phyloP scores from a whole-genome alignment of 64 coral and sea anemone genomes.

The Stichodactyla mertensii region DNA sequence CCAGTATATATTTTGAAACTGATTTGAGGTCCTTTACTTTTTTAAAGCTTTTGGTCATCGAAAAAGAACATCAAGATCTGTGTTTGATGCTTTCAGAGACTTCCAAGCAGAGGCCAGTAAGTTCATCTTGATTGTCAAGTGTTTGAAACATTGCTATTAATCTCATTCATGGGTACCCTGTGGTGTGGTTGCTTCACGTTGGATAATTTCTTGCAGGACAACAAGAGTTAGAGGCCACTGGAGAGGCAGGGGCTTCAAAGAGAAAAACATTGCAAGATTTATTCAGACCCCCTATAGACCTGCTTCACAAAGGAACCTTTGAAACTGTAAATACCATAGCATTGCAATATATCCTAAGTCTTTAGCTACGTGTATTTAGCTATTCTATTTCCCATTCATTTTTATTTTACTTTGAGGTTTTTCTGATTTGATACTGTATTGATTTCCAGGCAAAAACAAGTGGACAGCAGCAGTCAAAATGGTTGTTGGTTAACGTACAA shows the following conservation, averaged over 20 bases:
- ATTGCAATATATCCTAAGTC: too few species aligned
- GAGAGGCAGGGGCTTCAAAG: constrained; percentile 37
- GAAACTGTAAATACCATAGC: constrained; percentile 64
- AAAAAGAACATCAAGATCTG: constrained; percentile 78
- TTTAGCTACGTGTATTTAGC: too few species aligned
- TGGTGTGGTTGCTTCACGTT: neutral
- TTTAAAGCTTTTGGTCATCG: constrained; percentile 59
- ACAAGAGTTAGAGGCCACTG: constrained; percentile 57
- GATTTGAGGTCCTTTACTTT: neutral
- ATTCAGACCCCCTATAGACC: constrained; percentile 87
- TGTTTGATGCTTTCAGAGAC: constrained; percentile 99
- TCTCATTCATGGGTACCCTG: too few species aligned
- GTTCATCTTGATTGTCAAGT: constrained; percentile 4
- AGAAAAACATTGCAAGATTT: constrained; percentile 86
- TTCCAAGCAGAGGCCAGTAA: constrained; percentile 98
- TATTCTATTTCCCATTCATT: neutral
- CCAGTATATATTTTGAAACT: too few species aligned
- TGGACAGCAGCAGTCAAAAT: constrained; percentile 83
- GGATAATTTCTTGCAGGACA: constrained; percentile 42
- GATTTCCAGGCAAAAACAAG: constrained; percentile 71
- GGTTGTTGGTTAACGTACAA: constrained; percentile 97
- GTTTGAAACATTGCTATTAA: neutral
- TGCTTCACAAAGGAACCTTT: constrained; percentile 98
- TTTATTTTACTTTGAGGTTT: neutral
- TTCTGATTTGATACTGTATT: neutral